Evolutionary conservation across 2,113 vertebrate species (phyloP), one percentile per base, ranked within the genome.

Genomic region (Caranx ignobilis): DNA sequence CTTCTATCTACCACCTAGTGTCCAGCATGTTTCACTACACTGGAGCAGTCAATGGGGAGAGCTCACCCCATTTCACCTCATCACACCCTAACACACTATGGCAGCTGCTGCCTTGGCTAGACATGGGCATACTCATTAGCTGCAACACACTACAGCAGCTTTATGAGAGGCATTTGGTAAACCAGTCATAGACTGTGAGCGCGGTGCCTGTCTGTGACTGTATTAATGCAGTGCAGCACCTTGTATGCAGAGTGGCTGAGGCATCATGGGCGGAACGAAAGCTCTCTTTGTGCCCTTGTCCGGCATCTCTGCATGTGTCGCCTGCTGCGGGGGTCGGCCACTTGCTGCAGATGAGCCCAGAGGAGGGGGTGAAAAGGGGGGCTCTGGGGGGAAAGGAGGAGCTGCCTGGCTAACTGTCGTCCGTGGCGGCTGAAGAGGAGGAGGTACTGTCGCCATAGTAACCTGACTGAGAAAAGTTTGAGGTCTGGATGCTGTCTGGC

Each of bases 241-340:
- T 96, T 95, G 93, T 88, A 93, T 64, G 89, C 88, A 84, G 87
- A 95, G 89, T 63, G 93, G 90, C 75, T 92, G 94, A 72, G 95
- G 95, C 88, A 87, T 87, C 91, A 94, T 75, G 82, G 95, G 90
- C 56, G 95, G 93, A 81, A 94, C 92, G 78, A 95, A 91, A 75
- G 90, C 91, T 94, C 92, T 95, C 85, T 94, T 92, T 92, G 94
- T 88, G 82, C 61, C 81, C 84, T 86, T 83, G 91, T 88, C 89
- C 86, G 57, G 91, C 85, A 82, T 92, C 93, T 85, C 77, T 62
- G 88, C 50, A 4, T 50, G 64, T 77, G 82, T 71, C 19, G 82
- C 70, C 88, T 90, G 93, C 66, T 79, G 82, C 63, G 52, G 74
- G 83, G 75, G 79, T 84, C 84, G 90, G 71, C 87, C 74, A 61